Base-by-base conservation (phyloP, 2,888 invertebrate genomes). In the Diaphora mendica region DNA sequence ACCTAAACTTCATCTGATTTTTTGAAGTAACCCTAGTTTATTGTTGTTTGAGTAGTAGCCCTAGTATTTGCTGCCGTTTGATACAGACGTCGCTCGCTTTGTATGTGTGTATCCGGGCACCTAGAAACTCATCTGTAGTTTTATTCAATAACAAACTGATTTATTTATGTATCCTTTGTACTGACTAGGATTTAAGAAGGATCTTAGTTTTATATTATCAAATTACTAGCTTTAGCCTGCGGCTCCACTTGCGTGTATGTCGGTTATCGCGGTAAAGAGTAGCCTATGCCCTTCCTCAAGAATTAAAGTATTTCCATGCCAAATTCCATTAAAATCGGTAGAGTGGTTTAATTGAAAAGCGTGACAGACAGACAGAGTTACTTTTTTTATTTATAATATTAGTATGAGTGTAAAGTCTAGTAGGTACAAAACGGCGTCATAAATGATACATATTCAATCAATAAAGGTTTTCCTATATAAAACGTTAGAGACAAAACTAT, bases 101-200 rank as follows among this genome's bases (percentile, higher is more conserved):
- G 80, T 80, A 81, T 80, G 73, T 81, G 74, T 78, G 79, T 85
- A 78, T 85, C 83, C 84, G 81, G 80, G 69, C 70, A 35, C 62
- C 70, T 71, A 48, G 15, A 77, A 75, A 76, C 79, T 74, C n/a
- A 33, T 35, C 39, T 79, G 48, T 48, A 48, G 48, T 17, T 48
- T 15, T 77, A 76, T 77, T 76, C 76, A 76, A 72, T 64, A 71
- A 65, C 39, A n/a, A 23, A 23, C 8, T 23, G 35, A 23, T 64
- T 64, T 33, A 65, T 62, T 62, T 30, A 30, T 62, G 23, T 35
- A n/a, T 78, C 77, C 75, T 76, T 75, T 77, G 73, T 73, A 64
- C 70, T 42, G 42, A 39, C 17, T 26, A 20, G 17, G n/a, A n/a
- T 33, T 35, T 30, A 33, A 51, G 13, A 62, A 15, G 62, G 30